Conservation (phyloP, 53 echinoderm and acorn worm species). For the Echinarachnius parma region DNA sequence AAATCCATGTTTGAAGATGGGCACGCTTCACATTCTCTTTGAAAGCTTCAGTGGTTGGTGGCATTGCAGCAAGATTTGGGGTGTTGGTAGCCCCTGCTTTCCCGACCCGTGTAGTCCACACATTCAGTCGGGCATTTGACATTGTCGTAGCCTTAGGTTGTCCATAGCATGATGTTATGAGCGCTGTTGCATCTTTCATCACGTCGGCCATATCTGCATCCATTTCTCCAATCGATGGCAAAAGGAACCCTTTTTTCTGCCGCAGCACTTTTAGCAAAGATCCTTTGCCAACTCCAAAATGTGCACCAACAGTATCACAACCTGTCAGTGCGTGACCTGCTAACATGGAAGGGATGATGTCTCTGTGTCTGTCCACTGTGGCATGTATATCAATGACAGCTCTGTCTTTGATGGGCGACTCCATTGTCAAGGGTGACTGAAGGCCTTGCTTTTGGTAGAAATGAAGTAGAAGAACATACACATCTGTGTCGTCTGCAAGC, state of each 20-base stretch:
- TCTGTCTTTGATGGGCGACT: conserved; percentile 51
- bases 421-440: conserved; percentile 40
- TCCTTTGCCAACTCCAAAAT: conserved; percentile 49
- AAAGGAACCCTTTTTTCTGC: neutral
- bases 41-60: conserved; percentile 54
- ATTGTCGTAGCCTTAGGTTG: conserved; percentile 32
- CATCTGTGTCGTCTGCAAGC: conserved; percentile 52
- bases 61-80: conserved; percentile 26
- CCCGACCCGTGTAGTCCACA: no score
- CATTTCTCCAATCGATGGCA: conserved; percentile 16
- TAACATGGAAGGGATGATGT: conserved; percentile 37
- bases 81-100: no score
- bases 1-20: conserved; percentile 40
- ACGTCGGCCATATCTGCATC: conserved; percentile 53
- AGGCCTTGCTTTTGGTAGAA: conserved; percentile 21
- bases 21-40: conserved; percentile 46
- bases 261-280: conserved; percentile 43
- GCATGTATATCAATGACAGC: conserved; percentile 48
- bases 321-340: conserved; percentile 51
- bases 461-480: conserved; percentile 36
- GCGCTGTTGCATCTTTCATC: conserved; percentile 42
- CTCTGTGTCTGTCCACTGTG: conserved; percentile 23
- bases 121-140: conserved; percentile 21
- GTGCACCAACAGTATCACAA: conserved; percentile 50
- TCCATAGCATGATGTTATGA: conserved; percentile 48